phyloP scores from a whole-genome alignment of 2,797 vertebrate genomes.

The Pogonophryne albipinna region DNA sequence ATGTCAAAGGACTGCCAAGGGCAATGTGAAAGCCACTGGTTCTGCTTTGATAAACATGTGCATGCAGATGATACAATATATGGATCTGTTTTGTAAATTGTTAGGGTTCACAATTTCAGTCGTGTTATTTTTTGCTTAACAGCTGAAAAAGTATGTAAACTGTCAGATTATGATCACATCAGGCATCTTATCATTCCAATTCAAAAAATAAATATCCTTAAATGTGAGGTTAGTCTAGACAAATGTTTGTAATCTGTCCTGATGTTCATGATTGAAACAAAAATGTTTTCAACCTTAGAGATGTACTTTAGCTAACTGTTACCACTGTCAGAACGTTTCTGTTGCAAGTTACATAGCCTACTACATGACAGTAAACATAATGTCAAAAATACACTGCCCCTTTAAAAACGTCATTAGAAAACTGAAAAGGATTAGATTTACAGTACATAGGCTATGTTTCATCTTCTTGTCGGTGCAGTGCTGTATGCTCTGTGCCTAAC shows the following conservation, averaged over 20 bases:
- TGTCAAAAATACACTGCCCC: not conserved
- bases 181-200: not conserved
- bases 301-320: not conserved
- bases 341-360: not conserved
- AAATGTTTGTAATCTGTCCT: not conserved
- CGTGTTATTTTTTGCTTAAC: not conserved
- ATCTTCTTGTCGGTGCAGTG: not conserved
- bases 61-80: not conserved
- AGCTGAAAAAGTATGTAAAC: not conserved
- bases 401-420: not conserved
- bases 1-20: conserved; percentile 19
- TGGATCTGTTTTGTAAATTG: conserved; percentile 13
- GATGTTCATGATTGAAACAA: not conserved
- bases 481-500: not conserved
- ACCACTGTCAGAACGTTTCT: not conserved
- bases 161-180: not conserved
- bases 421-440: not conserved
- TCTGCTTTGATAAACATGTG: conserved; percentile 26
- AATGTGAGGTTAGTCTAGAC: not conserved
- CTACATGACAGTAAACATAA: not conserved
- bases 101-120: not conserved
- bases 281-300: not conserved
- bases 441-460: not conserved
- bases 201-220: not conserved
- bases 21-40: conserved; percentile 46